These are phyloP conservation scores for Pelmatolapia mariae DNA, from an alignment of 2,113 vertebrate genomes.

Conservation along the genomic window DNA sequence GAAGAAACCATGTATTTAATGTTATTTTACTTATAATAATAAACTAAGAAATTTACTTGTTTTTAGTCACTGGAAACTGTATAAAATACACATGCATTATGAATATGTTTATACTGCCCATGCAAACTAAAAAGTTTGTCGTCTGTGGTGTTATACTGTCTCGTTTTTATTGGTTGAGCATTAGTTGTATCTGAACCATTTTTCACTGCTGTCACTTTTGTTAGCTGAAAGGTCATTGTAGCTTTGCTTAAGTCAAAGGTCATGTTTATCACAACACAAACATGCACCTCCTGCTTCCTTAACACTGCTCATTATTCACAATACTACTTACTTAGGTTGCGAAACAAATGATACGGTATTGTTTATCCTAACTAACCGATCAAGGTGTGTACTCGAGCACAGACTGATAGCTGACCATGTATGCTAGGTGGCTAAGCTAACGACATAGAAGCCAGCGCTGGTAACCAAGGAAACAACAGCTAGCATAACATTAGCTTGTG, in stretches of 20 bases:
- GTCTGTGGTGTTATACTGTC: neutral
- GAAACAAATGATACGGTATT: neutral
- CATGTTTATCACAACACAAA: neutral
- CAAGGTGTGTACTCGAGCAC: neutral
- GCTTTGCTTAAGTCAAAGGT: neutral
- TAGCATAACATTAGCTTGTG: neutral
- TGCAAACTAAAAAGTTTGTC: neutral
- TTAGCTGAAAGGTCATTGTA: neutral
- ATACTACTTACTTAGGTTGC: neutral
- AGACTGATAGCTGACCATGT: neutral
- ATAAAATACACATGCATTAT: neutral
- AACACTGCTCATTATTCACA: neutral
- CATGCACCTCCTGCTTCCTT: neutral
- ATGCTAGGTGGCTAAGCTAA: neutral
- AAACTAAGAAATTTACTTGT: neutral
- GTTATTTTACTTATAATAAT: neutral
- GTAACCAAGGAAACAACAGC: neutral
- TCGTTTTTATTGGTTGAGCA: neutral
- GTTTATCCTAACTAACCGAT: neutral
- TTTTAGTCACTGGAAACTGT: neutral
- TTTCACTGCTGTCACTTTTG: neutral
- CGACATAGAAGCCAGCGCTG: neutral
- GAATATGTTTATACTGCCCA: neutral
- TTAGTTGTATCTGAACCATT: neutral
- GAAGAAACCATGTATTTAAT: neutral